Evolutionary conservation across 2,797 vertebrate species (phyloP).

Genomic region (Enteromius fasciolatus): DNA sequence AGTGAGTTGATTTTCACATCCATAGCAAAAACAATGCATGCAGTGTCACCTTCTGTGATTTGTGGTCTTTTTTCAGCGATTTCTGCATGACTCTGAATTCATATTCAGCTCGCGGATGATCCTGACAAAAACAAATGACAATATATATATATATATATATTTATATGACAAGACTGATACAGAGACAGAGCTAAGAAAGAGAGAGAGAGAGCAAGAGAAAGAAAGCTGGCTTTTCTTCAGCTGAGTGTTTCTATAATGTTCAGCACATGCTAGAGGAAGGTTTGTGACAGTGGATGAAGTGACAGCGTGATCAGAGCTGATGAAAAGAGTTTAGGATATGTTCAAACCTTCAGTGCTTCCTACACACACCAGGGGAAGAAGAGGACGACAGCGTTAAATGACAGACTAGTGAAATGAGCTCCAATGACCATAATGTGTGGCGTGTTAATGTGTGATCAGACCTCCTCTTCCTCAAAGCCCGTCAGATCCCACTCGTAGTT

Average conservation of each 20-base stretch:
- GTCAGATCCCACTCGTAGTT: conserved; percentile 98
- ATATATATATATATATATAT: background rate
- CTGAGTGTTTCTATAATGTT: background rate
- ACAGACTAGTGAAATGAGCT: conserved; percentile 20
- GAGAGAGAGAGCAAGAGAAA: background rate
- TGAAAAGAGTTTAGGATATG: conserved; percentile 52
- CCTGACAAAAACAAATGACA: conserved; percentile 72
- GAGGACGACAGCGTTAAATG: conserved; percentile 37
- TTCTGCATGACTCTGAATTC: conserved; percentile 94
- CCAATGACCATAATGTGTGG: background rate
- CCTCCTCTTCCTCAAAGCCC: conserved; percentile 97
- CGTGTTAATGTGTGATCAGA: conserved; percentile 65
- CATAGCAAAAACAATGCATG: background rate
- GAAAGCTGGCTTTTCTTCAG: background rate
- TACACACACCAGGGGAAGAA: conserved; percentile 78
- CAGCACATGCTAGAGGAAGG: background rate
- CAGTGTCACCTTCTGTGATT: conserved; percentile 84
- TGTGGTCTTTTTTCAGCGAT: conserved; percentile 84
- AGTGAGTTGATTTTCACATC: background rate
- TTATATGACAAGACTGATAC: background rate
- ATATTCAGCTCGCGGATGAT: conserved; percentile 94
- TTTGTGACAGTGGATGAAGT: background rate
- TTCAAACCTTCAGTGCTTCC: conserved; percentile 77
- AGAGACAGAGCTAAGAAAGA: background rate
- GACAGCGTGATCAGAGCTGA: conserved; percentile 14